Percentiles rank a stretch among this genome's conserved stretches.
Evolutionary conservation across 2,888 invertebrate genomes (phyloP).

Genomic region (Gastrophysa polygoni): DNA sequence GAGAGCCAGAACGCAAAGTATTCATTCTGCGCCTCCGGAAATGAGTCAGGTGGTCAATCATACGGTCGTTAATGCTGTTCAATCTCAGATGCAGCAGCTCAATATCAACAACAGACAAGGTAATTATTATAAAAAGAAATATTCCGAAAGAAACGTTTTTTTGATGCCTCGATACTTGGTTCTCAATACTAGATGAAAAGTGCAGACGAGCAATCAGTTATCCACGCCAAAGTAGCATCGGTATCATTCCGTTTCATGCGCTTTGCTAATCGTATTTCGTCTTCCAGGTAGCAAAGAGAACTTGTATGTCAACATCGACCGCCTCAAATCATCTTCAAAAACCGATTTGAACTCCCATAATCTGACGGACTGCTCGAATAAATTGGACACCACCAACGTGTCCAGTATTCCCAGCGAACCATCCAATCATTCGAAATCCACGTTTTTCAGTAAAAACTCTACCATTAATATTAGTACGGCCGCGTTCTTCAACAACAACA

Average conservation of each 20-base stretch:
- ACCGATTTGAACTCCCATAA: conserved; percentile 38
- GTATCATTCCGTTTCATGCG: too few species aligned
- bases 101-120: conserved; percentile 38
- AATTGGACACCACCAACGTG: conserved; percentile 24
- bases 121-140: too few species aligned
- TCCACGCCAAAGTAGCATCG: too few species aligned
- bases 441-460: conserved; percentile 7
- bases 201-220: too few species aligned
- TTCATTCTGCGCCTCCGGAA: conserved; percentile 72
- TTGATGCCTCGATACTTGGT: too few species aligned
- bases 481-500: conserved; percentile 28
- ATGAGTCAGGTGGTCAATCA: conserved; percentile 54
- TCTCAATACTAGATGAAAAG: too few species aligned
- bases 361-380: conserved; percentile 28
- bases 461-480: conserved; percentile 22
- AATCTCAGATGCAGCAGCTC: conserved; percentile 45
- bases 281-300: conserved; percentile 48
- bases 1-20: conserved; percentile 67
- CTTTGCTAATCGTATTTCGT: too few species aligned
- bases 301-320: conserved; percentile 53
- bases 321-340: conserved; percentile 42
- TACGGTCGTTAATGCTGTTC: conserved; percentile 49
- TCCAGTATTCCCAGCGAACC: conserved; percentile 16
- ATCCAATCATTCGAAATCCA: not conserved
- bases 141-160: too few species aligned